Percentiles rank a stretch among this genome's conserved stretches.
phyloP scores from a whole-genome alignment of 2,888 invertebrate species.

The Cheilosia impressa region DNA sequence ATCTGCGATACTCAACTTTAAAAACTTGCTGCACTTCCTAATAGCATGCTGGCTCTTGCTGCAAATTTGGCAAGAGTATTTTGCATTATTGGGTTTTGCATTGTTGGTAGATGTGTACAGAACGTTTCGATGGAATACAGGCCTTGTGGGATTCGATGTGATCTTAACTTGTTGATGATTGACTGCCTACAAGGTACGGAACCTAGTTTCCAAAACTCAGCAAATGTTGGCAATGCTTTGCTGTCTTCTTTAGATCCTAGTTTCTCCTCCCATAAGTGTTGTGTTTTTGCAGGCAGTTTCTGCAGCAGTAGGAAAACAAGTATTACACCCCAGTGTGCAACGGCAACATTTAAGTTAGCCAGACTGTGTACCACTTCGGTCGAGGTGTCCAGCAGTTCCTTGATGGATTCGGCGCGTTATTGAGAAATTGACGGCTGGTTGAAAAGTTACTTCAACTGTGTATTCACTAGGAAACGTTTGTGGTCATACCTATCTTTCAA shows the following conservation, averaged over 20 bases:
- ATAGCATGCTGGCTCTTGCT: too few relatives aligned
- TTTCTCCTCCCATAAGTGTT: too few relatives aligned
- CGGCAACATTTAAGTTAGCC: too few relatives aligned
- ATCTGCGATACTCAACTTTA: too few relatives aligned
- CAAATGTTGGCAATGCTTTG: neutral
- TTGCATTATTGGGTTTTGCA: too few relatives aligned
- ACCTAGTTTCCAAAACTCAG: neutral
- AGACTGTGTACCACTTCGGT: neutral
- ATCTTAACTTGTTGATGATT: neutral
- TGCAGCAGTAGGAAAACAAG: too few relatives aligned
- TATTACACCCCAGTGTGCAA: too few relatives aligned
- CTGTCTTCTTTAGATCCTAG: neutral
- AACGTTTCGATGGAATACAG: neutral
- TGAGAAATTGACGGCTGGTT: neutral
- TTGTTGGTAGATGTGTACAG: neutral
- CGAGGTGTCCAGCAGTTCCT: neutral
- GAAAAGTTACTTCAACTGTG: neutral
- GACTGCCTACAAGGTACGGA: neutral
- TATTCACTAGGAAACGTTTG: neutral
- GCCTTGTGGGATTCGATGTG: neutral
- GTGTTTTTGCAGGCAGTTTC: too few relatives aligned
- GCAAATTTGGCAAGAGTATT: too few relatives aligned
- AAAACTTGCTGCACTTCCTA: too few relatives aligned
- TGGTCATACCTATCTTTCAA: too few relatives aligned
- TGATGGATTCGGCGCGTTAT: slow-evolving; percentile 1